Base-by-base conservation (phyloP, 2,797 vertebrate species). In the Leptodactylus fallax region DNA sequence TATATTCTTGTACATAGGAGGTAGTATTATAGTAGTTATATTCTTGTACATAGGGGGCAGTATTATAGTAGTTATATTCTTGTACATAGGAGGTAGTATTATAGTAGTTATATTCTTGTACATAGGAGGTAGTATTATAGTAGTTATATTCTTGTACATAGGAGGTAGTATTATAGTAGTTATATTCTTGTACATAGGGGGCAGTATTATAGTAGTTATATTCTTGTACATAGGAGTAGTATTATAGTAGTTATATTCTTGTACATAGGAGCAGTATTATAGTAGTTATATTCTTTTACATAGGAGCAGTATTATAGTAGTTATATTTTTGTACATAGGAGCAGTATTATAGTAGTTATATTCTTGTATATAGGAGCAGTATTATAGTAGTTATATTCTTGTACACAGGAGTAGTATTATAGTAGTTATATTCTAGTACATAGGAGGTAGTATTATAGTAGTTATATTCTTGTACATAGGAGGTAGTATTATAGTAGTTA, bases 221-320 rank as follows among this genome's bases (percentile, higher is more conserved):
- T 69, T 69, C 45, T 49, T 74, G 17, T 74, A 74, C 10, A 49
- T 74, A 49, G 45, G 71, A 8, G 45, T 45, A 74, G 36, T 74
- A 74, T 49, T 74, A 74, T 74, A 74, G 71, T 74, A 74, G 71
- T 74, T 74, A 74, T 74, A 74, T 74, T 49, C 71, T 21, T 74
- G 71, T 74, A 74, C 17, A 49, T 74, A 47, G 71, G n/a, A 12
- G 45, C 45, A 72, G 69, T 72, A 72, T 72, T 65, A 65, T 65
- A 65, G 23, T 65, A 25, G 63, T 65, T 65, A 65, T 65, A 65
- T 65, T 65, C 63, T 25, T 65, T n/a, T 65, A 23, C 12, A 65
- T 65, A 25, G 63, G n/a, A 13, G 69, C 71, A 47, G 71, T 74
- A 74, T 74, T 74, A 74, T 74, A 21, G 71, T 74, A 47, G 71